Evolutionary conservation across 2,113 vertebrate genomes (phyloP), one percentile per base, ranked within the genome.

Genomic region (Sorex araneus): DNA sequence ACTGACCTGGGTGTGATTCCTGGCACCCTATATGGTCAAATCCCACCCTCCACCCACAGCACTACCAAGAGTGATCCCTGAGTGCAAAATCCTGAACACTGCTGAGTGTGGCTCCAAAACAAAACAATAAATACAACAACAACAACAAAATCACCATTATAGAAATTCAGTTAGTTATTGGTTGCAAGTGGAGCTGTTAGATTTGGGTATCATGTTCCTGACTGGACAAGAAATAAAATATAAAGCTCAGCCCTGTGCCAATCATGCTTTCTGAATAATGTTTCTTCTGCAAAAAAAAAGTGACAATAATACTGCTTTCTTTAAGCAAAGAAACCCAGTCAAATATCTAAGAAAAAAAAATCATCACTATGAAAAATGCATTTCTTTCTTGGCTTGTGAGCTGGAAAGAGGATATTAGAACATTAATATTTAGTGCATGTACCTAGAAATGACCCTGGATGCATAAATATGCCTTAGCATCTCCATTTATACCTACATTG

Each of bases 351-450:
- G 60, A 47, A 87, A 74, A 70, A 70, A 88, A 80, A 75, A 5
- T 76, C 80, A 89, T 93, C 74, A 30, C 87, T 85, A 87, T 89
- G 84, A 91, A 94, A 96, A 95, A 94, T 83, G 87, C 75, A 87
- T 94, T 94, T 96, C 71, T 95, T 87, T 73, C 77, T 89, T 95
- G 87, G 57, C 70, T 92, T 77, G 82, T 87, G 77, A 96, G 66
- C 81, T 90, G 0, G 45, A 45, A 91, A 96, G 63, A 88, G 9
- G 76, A 84, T 95, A 94, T 85, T 94, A 69, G 81, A 94, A 94
- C 86, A 95, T 96, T 96, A 97, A 95, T 96, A 97, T 96, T 94
- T 94, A 96, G 89, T 92, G 69, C 91, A 94, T 92, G 77, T 16
- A 94, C 87, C 87, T 96, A 94, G 87, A 73, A 54, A 94, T 96